phyloP scores from a whole-genome alignment of 2,113 vertebrate species.

The Plecotus auritus region DNA sequence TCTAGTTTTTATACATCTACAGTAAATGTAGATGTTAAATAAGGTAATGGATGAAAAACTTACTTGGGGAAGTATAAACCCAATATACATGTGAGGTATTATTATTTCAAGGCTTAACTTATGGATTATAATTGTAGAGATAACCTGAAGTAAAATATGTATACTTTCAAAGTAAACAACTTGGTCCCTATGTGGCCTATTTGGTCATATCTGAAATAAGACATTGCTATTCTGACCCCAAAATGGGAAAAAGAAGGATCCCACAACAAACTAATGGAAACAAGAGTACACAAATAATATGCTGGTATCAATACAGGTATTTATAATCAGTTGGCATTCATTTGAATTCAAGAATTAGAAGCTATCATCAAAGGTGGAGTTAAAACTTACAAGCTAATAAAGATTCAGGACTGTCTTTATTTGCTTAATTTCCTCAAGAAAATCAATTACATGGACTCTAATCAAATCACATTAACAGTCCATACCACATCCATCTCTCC shows the following conservation, averaged over 20 bases:
- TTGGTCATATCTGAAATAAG: not conserved
- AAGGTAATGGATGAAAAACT: not conserved
- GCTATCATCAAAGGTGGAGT: not conserved
- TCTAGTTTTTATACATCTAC: not conserved
- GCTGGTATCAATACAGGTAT: not conserved
- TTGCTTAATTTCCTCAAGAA: not conserved
- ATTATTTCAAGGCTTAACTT: not conserved
- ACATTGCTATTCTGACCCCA: not conserved
- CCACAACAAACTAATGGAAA: not conserved
- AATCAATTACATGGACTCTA: not conserved
- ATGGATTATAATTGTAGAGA: not conserved
- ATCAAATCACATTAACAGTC: not conserved
- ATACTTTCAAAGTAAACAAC: not conserved
- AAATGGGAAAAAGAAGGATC: not conserved
- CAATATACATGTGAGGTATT: not conserved
- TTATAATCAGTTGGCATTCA: not conserved
- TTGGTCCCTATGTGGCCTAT: not conserved
- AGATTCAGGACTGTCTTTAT: not conserved
- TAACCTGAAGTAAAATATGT: not conserved
- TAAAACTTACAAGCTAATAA: not conserved
- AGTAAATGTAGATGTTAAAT: not conserved
- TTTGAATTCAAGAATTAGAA: conserved; percentile 15
- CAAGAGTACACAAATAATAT: not conserved
- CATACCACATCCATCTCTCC: not conserved
- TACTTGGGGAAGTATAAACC: not conserved